Evolutionary conservation across 2,113 vertebrate genomes (phyloP), one percentile per base, ranked within the genome.

Genomic region (Indicator maculatus): DNA sequence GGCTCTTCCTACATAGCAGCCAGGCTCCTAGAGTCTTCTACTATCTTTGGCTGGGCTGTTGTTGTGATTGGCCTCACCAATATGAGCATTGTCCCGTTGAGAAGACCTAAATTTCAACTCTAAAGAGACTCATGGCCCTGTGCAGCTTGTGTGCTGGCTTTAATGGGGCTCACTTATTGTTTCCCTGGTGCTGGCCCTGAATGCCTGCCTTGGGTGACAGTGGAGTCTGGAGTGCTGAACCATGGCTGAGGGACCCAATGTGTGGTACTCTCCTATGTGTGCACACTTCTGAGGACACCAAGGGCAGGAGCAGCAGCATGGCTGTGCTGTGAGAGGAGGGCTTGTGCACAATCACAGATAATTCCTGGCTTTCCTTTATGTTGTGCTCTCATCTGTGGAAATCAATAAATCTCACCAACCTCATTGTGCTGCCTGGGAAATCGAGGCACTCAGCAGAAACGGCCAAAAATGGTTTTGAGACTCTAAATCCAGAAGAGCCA

Each of bases 181-280:
- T 64, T 78, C 33, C 41, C 13, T 67, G 13, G 11, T 87, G 39
- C 21, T 74, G 70, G 17, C 24, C 31, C 74, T 92, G 39, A 58
- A 8, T 24, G 9, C 38, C 16, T 45, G 11, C 41, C 33, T 0
- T 5, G 26, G 31, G 21, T 41, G 82, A 23, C 0, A 0, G 19
- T 38, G 50, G 47, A 16, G 26, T 41, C 39, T 36, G 39, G 28
- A 36, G 26, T 4, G 11, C 2, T 77, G 44, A 75, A 19, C 12
- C 53, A 15, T 28, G 47, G 18, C 63, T 53, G 63, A 21, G 44
- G 59, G 20, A 24, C 19, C 33, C n/a, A 18, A 2, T 31, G 64
- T 0, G 2, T 91, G 55, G n/a, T 30, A 53, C 44, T 3, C 47
- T 63, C 16, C 7, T 23, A 23, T 3, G 24, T 19, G n/a, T 31